phyloP scores from a whole-genome alignment of 92 coral and sea anemone species.

The Epizoanthus ramosus region DNA sequence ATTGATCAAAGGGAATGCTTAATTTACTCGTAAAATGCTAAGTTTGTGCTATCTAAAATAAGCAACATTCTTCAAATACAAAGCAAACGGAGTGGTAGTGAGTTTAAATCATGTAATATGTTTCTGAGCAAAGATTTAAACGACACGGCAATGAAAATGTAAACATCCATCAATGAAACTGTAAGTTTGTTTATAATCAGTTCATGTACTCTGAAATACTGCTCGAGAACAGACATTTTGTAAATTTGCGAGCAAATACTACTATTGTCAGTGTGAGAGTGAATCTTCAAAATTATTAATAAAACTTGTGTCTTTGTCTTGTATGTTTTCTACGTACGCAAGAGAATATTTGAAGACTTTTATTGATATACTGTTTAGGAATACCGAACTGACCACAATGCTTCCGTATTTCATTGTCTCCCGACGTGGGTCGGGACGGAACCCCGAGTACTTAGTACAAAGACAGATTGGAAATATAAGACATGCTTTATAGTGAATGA shows the following conservation, averaged over 20 bases:
- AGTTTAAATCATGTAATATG: too few species aligned
- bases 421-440: neutral
- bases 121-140: too few species aligned
- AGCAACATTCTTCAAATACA: too few species aligned
- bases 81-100: too few species aligned
- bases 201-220: neutral
- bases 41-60: too few species aligned
- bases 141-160: neutral
- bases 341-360: too few species aligned
- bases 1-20: conserved; percentile 9
- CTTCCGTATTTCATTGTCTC: too few species aligned
- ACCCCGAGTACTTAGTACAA: neutral
- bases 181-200: neutral
- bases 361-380: too few species aligned
- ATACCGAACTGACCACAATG: too few species aligned
- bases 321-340: too few species aligned
- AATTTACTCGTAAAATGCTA: conserved; percentile 5
- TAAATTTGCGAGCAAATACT: neutral
- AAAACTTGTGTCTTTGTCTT: too few species aligned
- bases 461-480: neutral
- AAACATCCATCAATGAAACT: neutral
- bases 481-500: neutral
- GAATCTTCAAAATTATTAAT: neutral
- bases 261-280: neutral
- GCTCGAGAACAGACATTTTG: neutral